Evolutionary conservation across 2,888 invertebrate species (phyloP), one percentile per base, ranked within the genome.

Genomic region (Polyploca ridens): DNA sequence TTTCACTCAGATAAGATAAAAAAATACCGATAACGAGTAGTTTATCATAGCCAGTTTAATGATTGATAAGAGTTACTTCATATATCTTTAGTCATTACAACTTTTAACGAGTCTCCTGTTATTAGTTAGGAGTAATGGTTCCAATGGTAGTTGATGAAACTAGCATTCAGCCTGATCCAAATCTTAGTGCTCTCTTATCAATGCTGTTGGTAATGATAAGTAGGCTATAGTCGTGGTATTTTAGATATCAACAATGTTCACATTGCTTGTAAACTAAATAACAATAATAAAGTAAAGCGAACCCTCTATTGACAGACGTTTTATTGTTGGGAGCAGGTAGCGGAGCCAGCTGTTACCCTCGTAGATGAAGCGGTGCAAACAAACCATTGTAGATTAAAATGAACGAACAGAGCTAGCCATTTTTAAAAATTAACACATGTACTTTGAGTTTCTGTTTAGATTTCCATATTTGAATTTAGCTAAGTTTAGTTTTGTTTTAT

Each of bases 301-400:
- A 79, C 81, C 84, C 84, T 85, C 83, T 88, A 87, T 89, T 88
- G 87, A 89, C 86, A 86, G 81, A 83, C 79, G 83, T 83, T 81
- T 84, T 87, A 88, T 89, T 90, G 90, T 91, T 77, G 27, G 41
- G 27, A 27, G 61, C 93, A 93, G 93, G 93, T 93, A 92, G 90
- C 76, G 73, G 76, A 76, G 82, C 54, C 89, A 88, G 89, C 87
- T 89, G 91, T 87, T 85, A 85, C 89, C 86, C 85, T 84, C 81
- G 74, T 65, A 77, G 81, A 81, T 79, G 78, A 72, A 84, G 82
- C 82, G 85, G 76, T 77, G 83, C 88, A 87, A 87, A 85, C 87
- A 87, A 76, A 80, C 83, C 78, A 83, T 85, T 89, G 82, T 85
- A 74, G 74, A 82, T 80, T 78, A 74, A 78, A 80, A 77, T 76